A percentile compares a stretch with the other conserved stretches of the same genome.
Evolutionary conservation across 2,797 vertebrate genomes (phyloP).

Genomic region (Capromys pilorides): DNA sequence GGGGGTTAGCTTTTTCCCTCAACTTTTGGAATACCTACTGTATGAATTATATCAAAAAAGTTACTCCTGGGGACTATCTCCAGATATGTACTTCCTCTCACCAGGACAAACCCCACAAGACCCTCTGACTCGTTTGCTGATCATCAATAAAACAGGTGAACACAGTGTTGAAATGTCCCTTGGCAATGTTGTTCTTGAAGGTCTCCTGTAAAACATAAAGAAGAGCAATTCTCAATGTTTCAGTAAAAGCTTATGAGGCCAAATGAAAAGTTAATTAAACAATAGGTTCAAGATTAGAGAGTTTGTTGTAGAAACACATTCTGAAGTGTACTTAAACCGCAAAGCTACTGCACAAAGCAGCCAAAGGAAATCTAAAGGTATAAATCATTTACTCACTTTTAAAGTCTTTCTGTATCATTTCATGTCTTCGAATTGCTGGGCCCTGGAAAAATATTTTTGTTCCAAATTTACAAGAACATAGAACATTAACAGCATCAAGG

Average conservation of each 20-base stretch:
- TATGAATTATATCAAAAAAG: constrained; percentile 81
- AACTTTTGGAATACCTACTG: constrained; percentile 84
- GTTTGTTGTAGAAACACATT: constrained; percentile 15
- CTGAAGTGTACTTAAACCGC: neutral
- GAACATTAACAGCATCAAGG: neutral
- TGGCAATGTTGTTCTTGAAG: neutral
- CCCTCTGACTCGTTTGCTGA: constrained; percentile 88
- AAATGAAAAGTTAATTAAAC: constrained; percentile 10
- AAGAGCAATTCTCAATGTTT: neutral
- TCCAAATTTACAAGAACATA: neutral
- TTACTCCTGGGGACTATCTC: constrained; percentile 86
- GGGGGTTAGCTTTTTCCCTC: constrained; percentile 87
- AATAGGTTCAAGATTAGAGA: neutral
- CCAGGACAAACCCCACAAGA: constrained; percentile 81
- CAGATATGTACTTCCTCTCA: constrained; percentile 88
- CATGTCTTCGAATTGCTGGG: neutral
- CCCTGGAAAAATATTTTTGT: neutral
- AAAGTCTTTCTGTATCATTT: neutral
- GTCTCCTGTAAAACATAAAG: neutral
- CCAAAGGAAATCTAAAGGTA: neutral
- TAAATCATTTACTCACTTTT: neutral
- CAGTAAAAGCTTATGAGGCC: neutral
- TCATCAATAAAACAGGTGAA: constrained; percentile 93
- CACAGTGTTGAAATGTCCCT: rapidly evolving
- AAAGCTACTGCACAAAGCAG: neutral